Evolutionary conservation across 2,888 invertebrate genomes (phyloP), one percentile per base, ranked within the genome.

Genomic region (Hemicrepidius hirtus): DNA sequence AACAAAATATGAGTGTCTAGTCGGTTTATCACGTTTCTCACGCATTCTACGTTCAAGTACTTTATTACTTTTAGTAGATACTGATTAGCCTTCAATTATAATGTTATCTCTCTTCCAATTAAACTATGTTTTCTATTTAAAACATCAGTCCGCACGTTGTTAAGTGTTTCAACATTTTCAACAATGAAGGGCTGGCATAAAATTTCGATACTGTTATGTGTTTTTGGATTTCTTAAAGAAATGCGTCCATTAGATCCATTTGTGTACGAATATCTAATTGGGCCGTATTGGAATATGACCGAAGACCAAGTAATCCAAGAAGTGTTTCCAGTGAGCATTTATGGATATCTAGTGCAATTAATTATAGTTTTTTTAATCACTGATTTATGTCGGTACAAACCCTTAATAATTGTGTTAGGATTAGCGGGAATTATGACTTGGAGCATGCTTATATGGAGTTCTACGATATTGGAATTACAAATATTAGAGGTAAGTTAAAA

Each of bases 301-400:
- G 86, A 88, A 35, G 89, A 90, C 10, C 89, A 94, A 85, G 90
- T 96, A 2, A 93, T 91, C 80, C 91, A 94, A 80, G 91, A 95
- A 75, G 92, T 97, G 0, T 97, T 95, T 87, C 97, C 97, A 0
- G 90, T 92, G 53, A 94, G 94, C 79, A 97, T 96, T 0, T 98
- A 98, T 84, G 92, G 95, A 0, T 95, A 95, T 84, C 87, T 97
- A 78, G 88, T 90, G 0, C 92, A 92, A 64, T 86, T 95, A 41
- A 88, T 96, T 32, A 82, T 95, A 0, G 91, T 96, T 3, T 96
- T 97, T 84, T 87, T 97, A 49, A 87, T 97, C 60, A 97, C 96
- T 0, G 97, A 96, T 87, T 91, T 95, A 62, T 84, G 91, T 65
- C 90, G 95, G 76, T 97, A 97, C 85, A 97, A 97, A 84, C 94